Evolutionary conservation across 1,140 invertebrate species (phyloP).

Genomic region (Drosophila sp.): DNA sequence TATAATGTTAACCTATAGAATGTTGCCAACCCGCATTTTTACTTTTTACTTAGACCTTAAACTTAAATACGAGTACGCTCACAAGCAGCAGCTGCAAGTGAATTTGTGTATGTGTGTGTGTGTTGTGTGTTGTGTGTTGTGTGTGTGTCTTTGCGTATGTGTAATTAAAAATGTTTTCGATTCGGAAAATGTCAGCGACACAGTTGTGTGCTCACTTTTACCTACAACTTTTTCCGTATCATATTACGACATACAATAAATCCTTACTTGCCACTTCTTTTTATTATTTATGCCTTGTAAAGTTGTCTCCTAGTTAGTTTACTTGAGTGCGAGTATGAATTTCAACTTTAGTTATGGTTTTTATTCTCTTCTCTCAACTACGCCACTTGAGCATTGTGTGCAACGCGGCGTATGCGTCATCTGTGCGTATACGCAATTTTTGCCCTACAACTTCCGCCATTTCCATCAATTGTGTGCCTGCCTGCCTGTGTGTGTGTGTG

Average conservation of each 20-base stretch:
- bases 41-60: conserved; percentile 50
- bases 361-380: conserved; percentile 58
- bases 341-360: conserved; percentile 74
- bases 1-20: conserved; percentile 78
- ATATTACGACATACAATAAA: conserved; percentile 4
- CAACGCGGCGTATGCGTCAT: conserved; percentile 79
- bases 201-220: conserved; percentile 44
- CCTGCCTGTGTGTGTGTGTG: too few species aligned
- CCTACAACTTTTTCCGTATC: conserved; percentile 40
- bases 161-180: conserved; percentile 69
- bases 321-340: conserved; percentile 81
- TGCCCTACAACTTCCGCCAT: conserved; percentile 53
- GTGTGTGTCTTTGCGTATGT: conserved; percentile 13
- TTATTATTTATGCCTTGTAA: conserved; percentile 25
- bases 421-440: conserved; percentile 68
- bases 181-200: conserved; percentile 52
- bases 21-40: conserved; percentile 68
- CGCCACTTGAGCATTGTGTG: conserved; percentile 76
- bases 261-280: not conserved
- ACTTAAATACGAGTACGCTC: conserved; percentile 23
- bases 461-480: conserved; percentile 25
- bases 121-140: conserved; percentile 9
- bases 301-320: conserved; percentile 70
- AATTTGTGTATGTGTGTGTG: conserved; percentile 1
- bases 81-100: conserved; percentile 11